Evolutionary conservation across 2,113 vertebrate species (phyloP), one percentile per base, ranked within the genome.

Genomic region (Nothoprocta pentlandii): DNA sequence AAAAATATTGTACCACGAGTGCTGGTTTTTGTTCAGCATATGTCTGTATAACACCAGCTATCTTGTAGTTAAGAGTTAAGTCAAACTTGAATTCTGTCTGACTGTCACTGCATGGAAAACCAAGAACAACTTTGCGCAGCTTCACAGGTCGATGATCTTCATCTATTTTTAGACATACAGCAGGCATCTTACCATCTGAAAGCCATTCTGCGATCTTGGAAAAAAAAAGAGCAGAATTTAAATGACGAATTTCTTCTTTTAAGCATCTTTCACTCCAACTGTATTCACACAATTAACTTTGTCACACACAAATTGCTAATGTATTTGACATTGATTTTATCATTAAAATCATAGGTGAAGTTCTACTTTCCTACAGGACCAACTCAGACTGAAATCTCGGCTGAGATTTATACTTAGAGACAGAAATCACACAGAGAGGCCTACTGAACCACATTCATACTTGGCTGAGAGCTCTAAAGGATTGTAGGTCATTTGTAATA

Each of bases 1-100:
- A 80, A 96, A 94, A 23, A n/a, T 91, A 39, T 47, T 78, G 84
- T 98, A 99, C 99, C 98, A 99, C 99, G 89, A 99, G 98, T 17
- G 99, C 95, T 61, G 99, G 99, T 90, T 99, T 99, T 96, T 98
- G 98, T 87, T 99, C 98, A 5, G 99, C 99, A 92, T 99, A 99
- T 2, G 98, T 98, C 90, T 99, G 99, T 97, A 99, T 98, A 97
- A 99, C 90, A 94, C 96, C 98, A 87, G 98, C 98, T 81, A 99
- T 98, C 98, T 99, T 99, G 97, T 99, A 99, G 97, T 99, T 99
- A 78, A 99, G 99, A 16, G 98, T 98, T 95, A 99, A 98, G 89
- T 99, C 99, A 97, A 99, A 99, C 97, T 98, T 99, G 97, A 99
- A 99, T 95, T 99, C 99, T 47, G 98, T 98, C 96, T 99, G 99